Evolutionary conservation across 1,140 invertebrate species (phyloP).

Genomic region (Ericerus pela): DNA sequence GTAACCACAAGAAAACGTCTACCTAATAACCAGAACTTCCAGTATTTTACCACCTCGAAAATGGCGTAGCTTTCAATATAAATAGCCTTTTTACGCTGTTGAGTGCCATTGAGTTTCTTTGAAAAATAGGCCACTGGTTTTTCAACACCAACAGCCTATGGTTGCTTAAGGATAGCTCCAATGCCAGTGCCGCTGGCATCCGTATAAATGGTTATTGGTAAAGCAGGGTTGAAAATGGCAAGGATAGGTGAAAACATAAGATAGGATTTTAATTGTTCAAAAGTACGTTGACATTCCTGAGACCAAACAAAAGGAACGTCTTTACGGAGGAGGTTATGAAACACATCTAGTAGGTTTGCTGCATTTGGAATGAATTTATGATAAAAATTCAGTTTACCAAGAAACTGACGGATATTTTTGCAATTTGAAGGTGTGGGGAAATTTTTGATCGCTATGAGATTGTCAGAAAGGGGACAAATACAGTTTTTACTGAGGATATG

Average conservation of each 20-base stretch:
- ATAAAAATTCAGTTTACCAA: conserved; percentile 15
- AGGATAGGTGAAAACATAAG: neutral
- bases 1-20: conserved; percentile 29
- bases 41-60: conserved; percentile 31
- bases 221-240: conserved; percentile 19
- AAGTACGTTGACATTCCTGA: conserved; percentile 1
- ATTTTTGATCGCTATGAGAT: no score
- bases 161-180: conserved; percentile 21
- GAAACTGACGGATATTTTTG: no score
- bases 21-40: conserved; percentile 30
- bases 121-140: conserved; percentile 25
- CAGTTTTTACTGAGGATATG: no score
- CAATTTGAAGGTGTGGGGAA: no score
- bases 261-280: neutral
- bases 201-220: conserved; percentile 20
- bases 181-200: conserved; percentile 20
- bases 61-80: conserved; percentile 30
- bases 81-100: conserved; percentile 28
- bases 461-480: no score
- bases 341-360: conserved; percentile 25
- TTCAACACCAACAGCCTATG: neutral
- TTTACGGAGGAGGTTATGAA: conserved; percentile 28
- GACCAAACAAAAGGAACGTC: conserved; percentile 19
- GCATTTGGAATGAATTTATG: conserved; percentile 24
- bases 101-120: conserved; percentile 25